Base-by-base conservation (phyloP, 2,888 invertebrate species). In the Hyles lineata region DNA sequence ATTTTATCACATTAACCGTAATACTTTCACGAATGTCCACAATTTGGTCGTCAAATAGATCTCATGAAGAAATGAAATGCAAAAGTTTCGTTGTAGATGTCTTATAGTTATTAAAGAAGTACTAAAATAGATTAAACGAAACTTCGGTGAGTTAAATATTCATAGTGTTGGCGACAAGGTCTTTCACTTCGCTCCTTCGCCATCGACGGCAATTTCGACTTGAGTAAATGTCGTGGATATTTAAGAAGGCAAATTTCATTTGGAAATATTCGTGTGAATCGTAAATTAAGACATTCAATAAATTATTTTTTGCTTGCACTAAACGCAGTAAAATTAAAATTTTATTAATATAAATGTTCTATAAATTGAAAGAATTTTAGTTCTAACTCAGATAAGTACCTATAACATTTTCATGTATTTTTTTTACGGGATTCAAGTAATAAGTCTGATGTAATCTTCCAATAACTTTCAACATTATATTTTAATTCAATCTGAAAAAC, bases 21-120 rank as follows among this genome's bases (percentile, higher is more conserved):
- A 78, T 77, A 79, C 74, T 78, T 79, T 76, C 75, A 72, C 72
- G 25, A 73, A 74, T 32, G 72, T 73, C 61, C 58, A 78, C 74
- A 85, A 90, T 90, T 90, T 90, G 90, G 86, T 81, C 90, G 86
- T 82, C 90, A 74, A 77, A 82, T 85, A 89, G 86, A 87, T 89
- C 84, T 85, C 83, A 76, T 69, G 72, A 72, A 75, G 73, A 72
- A 72, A 43, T 50, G 4, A 23, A 50, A 50, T 15, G 50, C 67
- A 43, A 70, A 78, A 21, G 70, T 78, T 82, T 79, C 82, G 81
- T 80, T 80, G 82, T 80, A 76, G 76, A 75, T 72, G 75, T 74
- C 71, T 75, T 73, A 76, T 72, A 69, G 50, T 23, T 72, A 55
- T 32, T 25, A 62, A 61, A 70, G 15, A 69, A 50, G 23, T 8